Conservation (phyloP, 2,797 vertebrate genomes). For the Poecilia velifera region DNA sequence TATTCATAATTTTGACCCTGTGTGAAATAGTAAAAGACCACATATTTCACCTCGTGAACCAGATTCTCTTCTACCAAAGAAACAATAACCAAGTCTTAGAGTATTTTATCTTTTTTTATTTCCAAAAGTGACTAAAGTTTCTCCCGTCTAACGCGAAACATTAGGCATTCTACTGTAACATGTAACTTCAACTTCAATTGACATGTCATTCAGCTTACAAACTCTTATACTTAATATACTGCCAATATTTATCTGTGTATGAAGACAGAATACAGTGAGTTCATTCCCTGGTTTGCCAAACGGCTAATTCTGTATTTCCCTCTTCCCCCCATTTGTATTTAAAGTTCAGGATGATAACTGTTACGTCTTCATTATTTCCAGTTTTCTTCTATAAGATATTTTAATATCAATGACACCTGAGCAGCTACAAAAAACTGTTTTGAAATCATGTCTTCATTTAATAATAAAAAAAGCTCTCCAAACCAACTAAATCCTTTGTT, state of each 20-base stretch:
- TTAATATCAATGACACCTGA: not conserved
- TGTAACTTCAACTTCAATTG: slow-evolving; percentile 17
- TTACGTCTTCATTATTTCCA: not conserved
- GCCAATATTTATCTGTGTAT: slow-evolving; percentile 1
- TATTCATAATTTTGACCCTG: no score
- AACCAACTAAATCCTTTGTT: not conserved
- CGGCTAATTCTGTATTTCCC: not conserved
- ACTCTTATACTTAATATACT: not conserved
- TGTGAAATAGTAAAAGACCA: no score
- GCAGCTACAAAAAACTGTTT: not conserved
- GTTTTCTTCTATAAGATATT: not conserved
- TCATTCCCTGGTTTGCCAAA: not conserved
- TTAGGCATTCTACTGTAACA: slow-evolving; percentile 17
- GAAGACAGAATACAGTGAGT: no score
- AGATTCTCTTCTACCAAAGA: not conserved
- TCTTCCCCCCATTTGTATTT: not conserved
- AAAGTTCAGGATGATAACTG: not conserved
- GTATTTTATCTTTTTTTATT: slow-evolving; percentile 12
- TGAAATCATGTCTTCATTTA: not conserved
- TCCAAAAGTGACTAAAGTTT: slow-evolving; percentile 23
- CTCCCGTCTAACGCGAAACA: slow-evolving; percentile 22
- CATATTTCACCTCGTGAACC: no score
- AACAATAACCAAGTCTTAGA: slow-evolving; percentile 7
- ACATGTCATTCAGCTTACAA: slow-evolving; percentile 21
- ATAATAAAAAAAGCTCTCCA: no score